These are phyloP conservation scores for Sminthopsis crassicaudata DNA, from an alignment of 2,113 vertebrate species.

Conservation along the genomic window DNA sequence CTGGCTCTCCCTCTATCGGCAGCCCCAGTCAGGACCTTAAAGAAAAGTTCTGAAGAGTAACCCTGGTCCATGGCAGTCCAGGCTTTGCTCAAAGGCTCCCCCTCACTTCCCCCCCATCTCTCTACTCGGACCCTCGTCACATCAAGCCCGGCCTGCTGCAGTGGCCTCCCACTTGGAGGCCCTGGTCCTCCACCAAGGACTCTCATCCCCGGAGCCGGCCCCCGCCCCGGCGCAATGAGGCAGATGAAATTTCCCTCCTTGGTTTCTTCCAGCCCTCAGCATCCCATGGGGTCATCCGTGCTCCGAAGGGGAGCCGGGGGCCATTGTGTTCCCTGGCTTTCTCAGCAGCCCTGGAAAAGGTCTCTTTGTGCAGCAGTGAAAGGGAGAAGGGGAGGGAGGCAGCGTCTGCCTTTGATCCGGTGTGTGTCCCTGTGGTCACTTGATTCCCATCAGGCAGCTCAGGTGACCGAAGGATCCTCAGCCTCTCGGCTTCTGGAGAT, in stretches of 20 bases:
- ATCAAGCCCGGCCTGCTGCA: neutral
- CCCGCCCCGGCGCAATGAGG: neutral
- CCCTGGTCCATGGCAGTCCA: neutral
- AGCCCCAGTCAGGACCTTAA: neutral
- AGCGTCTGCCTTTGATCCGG: neutral
- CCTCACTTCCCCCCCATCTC: too few species aligned
- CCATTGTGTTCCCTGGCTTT: neutral
- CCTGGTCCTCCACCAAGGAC: neutral
- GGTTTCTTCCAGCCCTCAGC: neutral
- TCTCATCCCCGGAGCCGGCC: neutral
- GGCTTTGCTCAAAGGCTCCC: neutral
- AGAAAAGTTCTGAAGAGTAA: neutral
- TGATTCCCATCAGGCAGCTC: slow-evolving; percentile 61
- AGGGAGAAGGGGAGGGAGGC: neutral
- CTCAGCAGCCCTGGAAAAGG: slow-evolving; percentile 30
- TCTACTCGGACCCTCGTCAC: neutral
- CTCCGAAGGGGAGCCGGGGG: neutral
- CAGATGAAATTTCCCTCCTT: neutral
- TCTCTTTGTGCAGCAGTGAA: slow-evolving; percentile 15
- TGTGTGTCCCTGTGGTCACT: slow-evolving; percentile 35
- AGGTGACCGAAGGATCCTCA: slow-evolving; percentile 42
- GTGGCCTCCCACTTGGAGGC: neutral
- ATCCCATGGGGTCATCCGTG: neutral
- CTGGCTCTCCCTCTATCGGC: neutral
- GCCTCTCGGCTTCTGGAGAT: slow-evolving; percentile 48